Evolutionary conservation across 1,140 invertebrate genomes (phyloP).

Genomic region (Drosophila teissieri): DNA sequence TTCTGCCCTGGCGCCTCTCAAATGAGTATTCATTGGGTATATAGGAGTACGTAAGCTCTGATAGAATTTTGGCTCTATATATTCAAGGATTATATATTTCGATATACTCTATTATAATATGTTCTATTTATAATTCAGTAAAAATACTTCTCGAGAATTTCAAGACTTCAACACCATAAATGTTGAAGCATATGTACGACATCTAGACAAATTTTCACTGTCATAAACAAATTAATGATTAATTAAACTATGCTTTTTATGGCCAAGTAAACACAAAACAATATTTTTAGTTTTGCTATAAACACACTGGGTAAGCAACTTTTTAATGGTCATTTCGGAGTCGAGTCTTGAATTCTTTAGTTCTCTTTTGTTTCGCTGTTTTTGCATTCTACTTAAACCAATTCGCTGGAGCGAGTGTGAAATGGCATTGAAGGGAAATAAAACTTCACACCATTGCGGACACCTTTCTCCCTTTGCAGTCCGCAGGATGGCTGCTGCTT

Average conservation of each 20-base stretch:
- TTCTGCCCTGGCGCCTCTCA: conserved; percentile 33
- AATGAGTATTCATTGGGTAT: conserved; percentile 8
- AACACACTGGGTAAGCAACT: not conserved
- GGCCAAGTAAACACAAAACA: not conserved
- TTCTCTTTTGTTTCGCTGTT: conserved; percentile 11
- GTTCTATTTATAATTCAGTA: no score
- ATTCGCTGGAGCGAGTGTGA: conserved; percentile 34
- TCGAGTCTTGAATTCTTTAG: not conserved
- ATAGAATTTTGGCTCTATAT: not conserved
- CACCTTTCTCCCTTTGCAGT: conserved; percentile 1
- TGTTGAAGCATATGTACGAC: not conserved
- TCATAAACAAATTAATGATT: not conserved
- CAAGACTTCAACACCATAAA: no score
- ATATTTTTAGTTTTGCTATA: not conserved
- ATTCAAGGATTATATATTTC: no score
- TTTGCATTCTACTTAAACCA: conserved; percentile 34
- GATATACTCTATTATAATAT: no score
- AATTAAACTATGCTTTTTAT: not conserved
- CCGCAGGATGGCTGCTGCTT: conserved; percentile 48
- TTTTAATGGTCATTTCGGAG: not conserved
- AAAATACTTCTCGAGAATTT: no score
- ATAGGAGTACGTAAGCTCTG: not conserved
- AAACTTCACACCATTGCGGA: conserved; percentile 74
- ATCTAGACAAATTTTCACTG: not conserved
- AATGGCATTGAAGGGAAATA: conserved; percentile 67